A percentile compares a stretch with the other conserved stretches of the same genome.
These are phyloP conservation scores for Picus viridis DNA, from an alignment of 2,797 vertebrate genomes.

Conservation along the genomic window DNA sequence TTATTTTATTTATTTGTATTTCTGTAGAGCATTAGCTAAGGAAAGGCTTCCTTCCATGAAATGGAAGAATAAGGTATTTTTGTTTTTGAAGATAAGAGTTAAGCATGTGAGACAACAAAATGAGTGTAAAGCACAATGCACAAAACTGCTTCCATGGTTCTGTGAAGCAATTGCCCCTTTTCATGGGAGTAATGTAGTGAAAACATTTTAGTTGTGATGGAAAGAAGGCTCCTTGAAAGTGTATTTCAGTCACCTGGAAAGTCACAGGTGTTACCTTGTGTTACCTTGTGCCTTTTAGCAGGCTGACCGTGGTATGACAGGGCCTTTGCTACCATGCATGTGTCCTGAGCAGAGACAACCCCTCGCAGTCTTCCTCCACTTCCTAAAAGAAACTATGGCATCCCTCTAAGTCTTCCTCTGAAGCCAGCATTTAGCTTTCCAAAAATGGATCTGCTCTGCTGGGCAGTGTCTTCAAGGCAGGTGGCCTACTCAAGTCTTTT, in stretches of 20 bases:
- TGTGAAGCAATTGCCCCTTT: neutral
- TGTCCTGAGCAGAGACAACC: neutral
- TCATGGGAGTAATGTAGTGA: neutral
- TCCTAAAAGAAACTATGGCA: neutral
- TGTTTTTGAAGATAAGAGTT: neutral
- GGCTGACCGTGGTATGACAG: neutral
- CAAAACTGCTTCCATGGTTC: neutral
- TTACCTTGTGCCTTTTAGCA: neutral
- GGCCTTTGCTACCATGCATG: neutral
- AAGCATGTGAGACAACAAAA: neutral
- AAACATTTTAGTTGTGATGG: neutral
- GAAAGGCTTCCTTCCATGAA: neutral
- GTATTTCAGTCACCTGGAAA: neutral
- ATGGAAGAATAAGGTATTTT: neutral
- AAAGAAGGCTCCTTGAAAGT: neutral
- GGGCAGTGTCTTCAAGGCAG: neutral
- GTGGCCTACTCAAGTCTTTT: neutral
- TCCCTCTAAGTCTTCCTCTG: neutral
- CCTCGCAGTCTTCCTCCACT: neutral
- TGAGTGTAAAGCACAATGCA: neutral
- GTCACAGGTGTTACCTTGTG: neutral
- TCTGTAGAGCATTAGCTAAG: neutral
- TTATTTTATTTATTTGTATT: too few species aligned
- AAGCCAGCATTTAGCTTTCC: neutral
- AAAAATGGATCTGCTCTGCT: neutral